Evolutionary conservation across 2,888 invertebrate genomes (phyloP).

Genomic region (Polyploca ridens): DNA sequence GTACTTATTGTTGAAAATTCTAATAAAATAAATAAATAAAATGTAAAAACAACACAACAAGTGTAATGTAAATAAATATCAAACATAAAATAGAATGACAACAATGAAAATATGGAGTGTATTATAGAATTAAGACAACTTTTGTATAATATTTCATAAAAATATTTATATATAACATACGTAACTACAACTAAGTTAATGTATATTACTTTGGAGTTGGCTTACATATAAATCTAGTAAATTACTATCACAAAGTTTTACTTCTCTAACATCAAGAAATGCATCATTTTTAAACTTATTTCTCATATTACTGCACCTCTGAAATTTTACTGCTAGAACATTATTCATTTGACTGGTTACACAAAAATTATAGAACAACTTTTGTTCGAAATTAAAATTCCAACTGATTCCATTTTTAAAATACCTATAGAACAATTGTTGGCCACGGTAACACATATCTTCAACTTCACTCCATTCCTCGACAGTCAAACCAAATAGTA

Average conservation of each 20-base stretch:
- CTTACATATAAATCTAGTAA: slow-evolving; percentile 61
- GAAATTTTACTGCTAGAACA: slow-evolving; percentile 61
- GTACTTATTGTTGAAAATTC: no score
- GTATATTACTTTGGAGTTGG: slow-evolving; percentile 39
- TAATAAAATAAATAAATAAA: no score
- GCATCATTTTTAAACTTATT: slow-evolving; percentile 64
- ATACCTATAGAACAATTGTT: slow-evolving; percentile 76
- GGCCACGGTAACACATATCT: slow-evolving; percentile 52
- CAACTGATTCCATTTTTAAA: slow-evolving; percentile 71
- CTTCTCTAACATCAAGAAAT: slow-evolving; percentile 64
- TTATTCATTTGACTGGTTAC: slow-evolving; percentile 60
- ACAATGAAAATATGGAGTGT: no score
- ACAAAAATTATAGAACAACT: slow-evolving; percentile 78
- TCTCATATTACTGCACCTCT: slow-evolving; percentile 63
- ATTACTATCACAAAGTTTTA: slow-evolving; percentile 58
- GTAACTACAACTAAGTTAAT: slow-evolving; percentile 1
- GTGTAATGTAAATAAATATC: no score
- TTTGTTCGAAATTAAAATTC: slow-evolving; percentile 64
- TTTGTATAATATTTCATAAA: no score
- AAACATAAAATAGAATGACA: no score
- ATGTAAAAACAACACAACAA: no score
- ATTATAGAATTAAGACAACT: no score
- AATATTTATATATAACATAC: no score
- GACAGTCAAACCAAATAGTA: slow-evolving; percentile 64
- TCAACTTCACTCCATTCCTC: slow-evolving; percentile 72